phyloP scores from a whole-genome alignment of 2,113 vertebrate genomes.

The Cyanocitta stelleri region DNA sequence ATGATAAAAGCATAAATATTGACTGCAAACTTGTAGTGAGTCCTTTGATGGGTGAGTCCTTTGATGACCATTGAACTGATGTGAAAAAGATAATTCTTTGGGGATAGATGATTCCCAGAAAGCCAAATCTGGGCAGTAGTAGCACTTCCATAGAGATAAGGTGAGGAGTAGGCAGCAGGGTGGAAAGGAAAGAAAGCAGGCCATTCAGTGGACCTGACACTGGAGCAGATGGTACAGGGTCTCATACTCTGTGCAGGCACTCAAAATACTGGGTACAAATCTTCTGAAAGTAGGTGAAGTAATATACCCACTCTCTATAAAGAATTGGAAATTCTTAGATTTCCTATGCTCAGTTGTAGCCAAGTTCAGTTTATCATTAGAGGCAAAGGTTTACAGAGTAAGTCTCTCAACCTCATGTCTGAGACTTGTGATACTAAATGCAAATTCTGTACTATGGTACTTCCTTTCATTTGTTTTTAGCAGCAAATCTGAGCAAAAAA shows the following conservation, averaged over 20 bases:
- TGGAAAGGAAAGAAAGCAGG: not conserved
- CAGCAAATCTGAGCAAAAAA: not conserved
- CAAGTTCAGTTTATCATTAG: not conserved
- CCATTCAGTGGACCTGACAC: not conserved
- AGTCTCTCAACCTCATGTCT: not conserved
- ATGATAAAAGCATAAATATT: not conserved
- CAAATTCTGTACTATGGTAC: fast-evolving
- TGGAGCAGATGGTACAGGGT: not conserved
- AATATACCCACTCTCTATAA: not conserved
- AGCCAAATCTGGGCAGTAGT: not conserved
- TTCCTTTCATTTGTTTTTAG: not conserved
- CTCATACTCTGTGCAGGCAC: not conserved
- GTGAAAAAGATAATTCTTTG: not conserved
- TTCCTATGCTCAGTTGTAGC: not conserved
- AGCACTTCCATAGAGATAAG: not conserved
- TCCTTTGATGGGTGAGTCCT: not conserved
- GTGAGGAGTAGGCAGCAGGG: not conserved
- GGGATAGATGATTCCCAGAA: not conserved
- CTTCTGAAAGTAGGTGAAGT: not conserved
- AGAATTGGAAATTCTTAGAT: not conserved
- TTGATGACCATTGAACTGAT: not conserved
- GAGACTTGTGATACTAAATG: not conserved
- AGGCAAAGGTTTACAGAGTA: not conserved
- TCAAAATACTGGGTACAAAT: not conserved
- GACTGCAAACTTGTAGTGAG: not conserved